Evolutionary conservation across 2,113 vertebrate genomes (phyloP), one percentile per base, ranked within the genome.

Genomic region (Chascanopsetta lugubris): DNA sequence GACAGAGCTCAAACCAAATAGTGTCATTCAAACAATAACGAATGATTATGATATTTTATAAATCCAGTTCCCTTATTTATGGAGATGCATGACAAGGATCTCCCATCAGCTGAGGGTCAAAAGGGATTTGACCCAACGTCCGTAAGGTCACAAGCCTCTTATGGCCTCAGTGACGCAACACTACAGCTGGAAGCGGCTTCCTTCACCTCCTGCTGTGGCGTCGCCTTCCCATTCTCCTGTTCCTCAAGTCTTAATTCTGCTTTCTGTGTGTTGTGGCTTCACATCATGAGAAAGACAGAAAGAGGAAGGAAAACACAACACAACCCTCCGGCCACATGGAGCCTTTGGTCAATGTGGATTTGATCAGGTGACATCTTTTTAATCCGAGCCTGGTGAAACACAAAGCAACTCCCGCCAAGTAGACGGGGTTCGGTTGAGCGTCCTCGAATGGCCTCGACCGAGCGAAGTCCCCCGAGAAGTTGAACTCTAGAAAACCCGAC

Each of bases 261-360:
- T 11, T 2, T 66, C 20, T 48, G n/a, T 20, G 32, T 8, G 18
- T 43, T 24, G 27, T 45, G 26, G 20, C 1, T 21, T 38, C 20
- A 18, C 20, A 11, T 50, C 15, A 60, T 47, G 32, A 5, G 50
- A 42, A 75, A 48, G 0, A 61, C 20, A 34, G 6, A 69, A 78
- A 75, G 36, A 54, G 60, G 48, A 82, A 80, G 15, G 20, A 10
- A 42, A 42, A 18, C 7, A 42, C 10, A n/a, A 20, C n/a, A 20
- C 21, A 21, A 24, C 2, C n/a, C n/a, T 9, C 18, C 10, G 1
- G 15, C 8, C 8, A 4, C 38, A 1, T 46, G 20, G 6, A 20
- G 42, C 15, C 40, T 45, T 46, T 5, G 5, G 42, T 10, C 9
- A 45, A 10, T 45, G 5, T 45, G 8, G 42, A 20, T 20, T n/a